A percentile compares a stretch with the other conserved stretches of the same genome.
These are phyloP conservation scores for Patella caerulea DNA, from an alignment of 2,888 invertebrate genomes.

Conservation along the genomic window DNA sequence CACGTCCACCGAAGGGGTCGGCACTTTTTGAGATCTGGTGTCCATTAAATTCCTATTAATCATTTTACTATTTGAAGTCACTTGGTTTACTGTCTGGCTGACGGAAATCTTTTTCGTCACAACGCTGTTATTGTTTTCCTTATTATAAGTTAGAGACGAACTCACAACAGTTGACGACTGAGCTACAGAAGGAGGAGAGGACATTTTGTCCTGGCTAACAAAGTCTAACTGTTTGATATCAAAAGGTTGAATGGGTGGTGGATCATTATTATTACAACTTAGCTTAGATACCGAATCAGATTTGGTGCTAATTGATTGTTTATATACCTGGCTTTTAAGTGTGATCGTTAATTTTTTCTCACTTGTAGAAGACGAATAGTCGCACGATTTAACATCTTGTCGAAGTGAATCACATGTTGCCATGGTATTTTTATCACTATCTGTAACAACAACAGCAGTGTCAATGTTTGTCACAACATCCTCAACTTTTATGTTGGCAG, in stretches of 20 bases:
- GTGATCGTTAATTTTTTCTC: not conserved
- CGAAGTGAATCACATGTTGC: not conserved
- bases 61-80: not conserved
- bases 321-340: no score
- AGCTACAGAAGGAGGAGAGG: not conserved
- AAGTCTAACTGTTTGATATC: not conserved
- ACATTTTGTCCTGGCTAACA: not conserved
- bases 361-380: not conserved
- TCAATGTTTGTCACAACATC: constrained; percentile 3
- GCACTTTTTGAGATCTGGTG: not conserved
- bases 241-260: not conserved
- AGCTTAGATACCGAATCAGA: not conserved
- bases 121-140: not conserved
- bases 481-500: constrained; percentile 18
- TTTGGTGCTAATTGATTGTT: no score
- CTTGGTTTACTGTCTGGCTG: not conserved
- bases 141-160: not conserved
- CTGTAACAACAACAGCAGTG: not conserved
- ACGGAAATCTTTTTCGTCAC: not conserved
- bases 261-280: not conserved
- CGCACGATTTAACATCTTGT: not conserved
- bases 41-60: no score
- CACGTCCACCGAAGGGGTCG: not conserved
- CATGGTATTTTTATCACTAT: not conserved
- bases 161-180: not conserved